Percentiles rank a stretch among this genome's conserved stretches.
Conservation (phyloP, 1,140 invertebrate species). For the Drosophila auraria region DNA sequence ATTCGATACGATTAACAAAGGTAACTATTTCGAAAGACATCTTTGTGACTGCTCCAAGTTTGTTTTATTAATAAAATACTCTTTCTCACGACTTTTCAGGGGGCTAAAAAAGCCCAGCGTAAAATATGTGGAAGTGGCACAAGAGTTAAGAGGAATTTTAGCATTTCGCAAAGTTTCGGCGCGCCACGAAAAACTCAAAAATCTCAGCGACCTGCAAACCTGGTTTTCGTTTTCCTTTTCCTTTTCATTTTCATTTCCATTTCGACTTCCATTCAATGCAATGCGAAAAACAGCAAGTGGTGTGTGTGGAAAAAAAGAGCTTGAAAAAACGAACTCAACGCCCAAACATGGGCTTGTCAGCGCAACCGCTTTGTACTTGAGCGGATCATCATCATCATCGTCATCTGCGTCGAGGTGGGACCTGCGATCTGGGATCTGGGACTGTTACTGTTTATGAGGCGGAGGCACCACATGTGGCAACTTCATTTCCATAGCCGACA, state of each 20-base stretch:
- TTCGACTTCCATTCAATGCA: constrained; percentile 70
- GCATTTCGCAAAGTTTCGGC: constrained; percentile 64
- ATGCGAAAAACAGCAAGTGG: constrained; percentile 38
- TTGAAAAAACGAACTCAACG: constrained; percentile 36
- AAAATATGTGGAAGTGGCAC: not conserved
- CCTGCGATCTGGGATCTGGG: constrained; percentile 14
- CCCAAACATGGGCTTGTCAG: constrained; percentile 70
- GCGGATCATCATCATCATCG: constrained; percentile 31
- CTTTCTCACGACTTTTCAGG: no score
- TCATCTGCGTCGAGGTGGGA: constrained; percentile 31
- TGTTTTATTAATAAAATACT: not conserved
- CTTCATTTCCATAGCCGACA: constrained; percentile 48
- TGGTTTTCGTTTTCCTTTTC: constrained; percentile 79
- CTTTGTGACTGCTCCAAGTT: not conserved
- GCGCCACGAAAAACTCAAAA: constrained; percentile 44
- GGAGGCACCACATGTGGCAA: constrained; percentile 65
- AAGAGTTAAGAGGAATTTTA: constrained; percentile 39
- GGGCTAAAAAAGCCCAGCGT: constrained; percentile 8
- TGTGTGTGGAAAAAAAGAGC: constrained; percentile 17
- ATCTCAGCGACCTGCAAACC: constrained; percentile 70
- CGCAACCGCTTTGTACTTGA: constrained; percentile 53
- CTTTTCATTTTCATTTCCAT: constrained; percentile 73
- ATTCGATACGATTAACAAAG: not conserved
- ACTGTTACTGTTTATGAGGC: constrained; percentile 66
- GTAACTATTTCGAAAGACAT: not conserved